phyloP scores from a whole-genome alignment of 2,113 vertebrate species.

The Peromyscus californicus region DNA sequence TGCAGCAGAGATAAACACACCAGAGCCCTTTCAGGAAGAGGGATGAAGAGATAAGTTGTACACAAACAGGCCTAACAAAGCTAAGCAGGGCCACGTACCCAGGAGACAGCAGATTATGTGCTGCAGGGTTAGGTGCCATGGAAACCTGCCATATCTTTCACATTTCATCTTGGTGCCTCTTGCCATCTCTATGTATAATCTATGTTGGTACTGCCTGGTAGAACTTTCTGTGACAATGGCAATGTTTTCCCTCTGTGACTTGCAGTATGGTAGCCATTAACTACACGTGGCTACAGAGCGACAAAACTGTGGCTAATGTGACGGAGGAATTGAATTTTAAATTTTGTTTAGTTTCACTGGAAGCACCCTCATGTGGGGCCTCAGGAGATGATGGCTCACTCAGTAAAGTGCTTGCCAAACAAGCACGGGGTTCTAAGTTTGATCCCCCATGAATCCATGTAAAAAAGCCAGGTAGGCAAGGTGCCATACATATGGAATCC shows the following conservation, averaged over 20 bases:
- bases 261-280: not conserved
- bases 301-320: not conserved
- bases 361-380: not conserved
- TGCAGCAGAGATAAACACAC: not conserved
- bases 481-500: not conserved
- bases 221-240: not conserved
- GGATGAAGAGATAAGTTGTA: conserved; percentile 4
- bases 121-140: not conserved
- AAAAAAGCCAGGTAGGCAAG: not conserved
- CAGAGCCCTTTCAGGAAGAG: not conserved
- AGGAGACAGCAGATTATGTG: not conserved
- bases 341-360: not conserved
- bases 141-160: not conserved
- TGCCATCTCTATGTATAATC: too few relatives aligned
- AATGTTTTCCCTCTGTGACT: not conserved
- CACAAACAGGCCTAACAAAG: not conserved
- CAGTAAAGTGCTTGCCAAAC: not conserved
- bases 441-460: not conserved
- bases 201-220: not conserved
- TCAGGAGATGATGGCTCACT: not conserved
- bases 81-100: not conserved
- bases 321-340: not conserved
- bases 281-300: not conserved
- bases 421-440: not conserved
- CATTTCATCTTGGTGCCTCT: not conserved